Evolutionary conservation across 1,140 invertebrate species (phyloP).

Genomic region (Micrasema minimum): DNA sequence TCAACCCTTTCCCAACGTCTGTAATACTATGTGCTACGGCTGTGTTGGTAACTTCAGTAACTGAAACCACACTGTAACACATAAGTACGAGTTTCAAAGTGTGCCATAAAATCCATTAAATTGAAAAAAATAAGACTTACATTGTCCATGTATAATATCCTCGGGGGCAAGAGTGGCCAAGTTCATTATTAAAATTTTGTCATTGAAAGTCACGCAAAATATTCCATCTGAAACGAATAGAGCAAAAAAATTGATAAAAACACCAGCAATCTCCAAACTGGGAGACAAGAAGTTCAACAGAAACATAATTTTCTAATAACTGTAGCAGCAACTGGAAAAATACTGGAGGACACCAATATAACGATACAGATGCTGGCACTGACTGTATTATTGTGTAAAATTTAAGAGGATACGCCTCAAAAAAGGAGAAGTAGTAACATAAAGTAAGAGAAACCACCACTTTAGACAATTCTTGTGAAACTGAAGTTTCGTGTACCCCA

Average conservation of each 20-base stretch:
- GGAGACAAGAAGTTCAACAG: no score
- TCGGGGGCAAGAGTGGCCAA: background rate
- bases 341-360: no score
- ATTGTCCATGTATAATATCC: constrained; percentile 10
- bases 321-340: no score
- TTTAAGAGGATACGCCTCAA: background rate
- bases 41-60: no score
- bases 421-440: no score
- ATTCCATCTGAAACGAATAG: constrained; percentile 17
- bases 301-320: no score
- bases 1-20: background rate
- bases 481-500: no score
- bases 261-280: no score
- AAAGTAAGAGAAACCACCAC: no score
- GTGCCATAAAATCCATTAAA: background rate
- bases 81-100: background rate
- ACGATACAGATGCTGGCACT: no score
- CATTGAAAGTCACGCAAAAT: constrained; percentile 7
- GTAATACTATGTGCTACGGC: no score
- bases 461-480: no score
- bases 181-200: constrained; percentile 1
- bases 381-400: background rate
- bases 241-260: background rate
- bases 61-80: background rate
- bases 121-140: constrained; percentile 32